These are phyloP conservation scores for Emmelina monodactyla DNA, from an alignment of 2,888 invertebrate genomes.

Conservation along the genomic window DNA sequence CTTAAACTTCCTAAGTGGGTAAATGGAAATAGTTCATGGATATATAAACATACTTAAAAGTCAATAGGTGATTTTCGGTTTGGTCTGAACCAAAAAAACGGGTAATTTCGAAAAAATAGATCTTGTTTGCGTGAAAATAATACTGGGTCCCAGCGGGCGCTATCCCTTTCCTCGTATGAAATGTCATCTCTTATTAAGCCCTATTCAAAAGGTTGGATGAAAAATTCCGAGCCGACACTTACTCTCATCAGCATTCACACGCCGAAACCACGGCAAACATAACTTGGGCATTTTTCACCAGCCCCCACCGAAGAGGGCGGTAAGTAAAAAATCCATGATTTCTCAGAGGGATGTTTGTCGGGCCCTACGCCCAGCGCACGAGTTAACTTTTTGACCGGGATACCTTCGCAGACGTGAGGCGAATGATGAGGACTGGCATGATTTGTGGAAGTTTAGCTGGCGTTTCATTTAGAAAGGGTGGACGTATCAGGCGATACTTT, in stretches of 20 bases:
- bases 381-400: constrained; percentile 61
- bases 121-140: too few relatives aligned
- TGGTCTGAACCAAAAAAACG: too few relatives aligned
- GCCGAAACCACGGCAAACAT: constrained; percentile 10
- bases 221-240: not conserved
- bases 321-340: constrained; percentile 52
- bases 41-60: too few relatives aligned
- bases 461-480: too few relatives aligned
- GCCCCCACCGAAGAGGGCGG: constrained; percentile 24
- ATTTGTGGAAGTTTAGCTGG: too few relatives aligned
- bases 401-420: constrained; percentile 53
- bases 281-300: constrained; percentile 26
- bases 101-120: too few relatives aligned
- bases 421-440: constrained; percentile 27
- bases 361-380: constrained; percentile 36
- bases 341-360: constrained; percentile 57
- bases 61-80: too few relatives aligned
- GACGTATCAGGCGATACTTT: too few relatives aligned
- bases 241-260: not conserved
- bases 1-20: too few relatives aligned
- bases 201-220: not conserved
- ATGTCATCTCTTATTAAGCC: constrained; percentile 1
- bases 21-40: too few relatives aligned
- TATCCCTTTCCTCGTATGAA: not conserved
- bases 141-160: too few relatives aligned